phyloP scores from a whole-genome alignment of 2,797 vertebrate species.

The Hipposideros larvatus region DNA sequence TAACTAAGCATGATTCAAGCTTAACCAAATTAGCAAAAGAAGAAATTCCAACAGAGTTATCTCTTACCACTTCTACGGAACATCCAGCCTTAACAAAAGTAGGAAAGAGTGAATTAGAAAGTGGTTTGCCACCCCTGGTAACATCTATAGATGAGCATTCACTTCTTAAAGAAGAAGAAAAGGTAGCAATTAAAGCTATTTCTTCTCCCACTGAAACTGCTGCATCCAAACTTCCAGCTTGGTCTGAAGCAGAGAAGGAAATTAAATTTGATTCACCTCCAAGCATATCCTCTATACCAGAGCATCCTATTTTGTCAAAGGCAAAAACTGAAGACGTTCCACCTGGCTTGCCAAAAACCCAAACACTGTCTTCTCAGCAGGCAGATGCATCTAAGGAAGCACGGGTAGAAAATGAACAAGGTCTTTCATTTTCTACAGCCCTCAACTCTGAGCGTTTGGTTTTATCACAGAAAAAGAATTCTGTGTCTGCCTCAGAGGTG shows the following conservation, averaged over 20 bases:
- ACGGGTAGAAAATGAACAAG: constrained; percentile 21
- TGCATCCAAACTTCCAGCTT: background rate
- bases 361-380: background rate
- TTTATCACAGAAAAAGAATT: constrained; percentile 58
- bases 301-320: constrained; percentile 46
- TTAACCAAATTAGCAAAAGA: constrained; percentile 55
- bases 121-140: background rate
- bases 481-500: constrained; percentile 56
- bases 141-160: background rate
- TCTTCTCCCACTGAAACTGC: background rate
- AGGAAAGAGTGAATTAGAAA: constrained; percentile 6
- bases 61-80: background rate
- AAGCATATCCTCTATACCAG: background rate
- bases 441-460: background rate
- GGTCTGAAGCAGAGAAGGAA: constrained; percentile 61
- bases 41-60: constrained; percentile 45
- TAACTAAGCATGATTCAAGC: constrained; percentile 56
- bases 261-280: background rate
- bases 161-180: constrained; percentile 48
- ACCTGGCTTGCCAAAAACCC: constrained; percentile 16
- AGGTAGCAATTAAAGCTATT: background rate
- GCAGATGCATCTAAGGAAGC: constrained; percentile 20
- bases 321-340: constrained; percentile 59
- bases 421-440: background rate
- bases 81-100: constrained; percentile 27